Percentiles rank a stretch among this genome's conserved stretches.
phyloP scores from a whole-genome alignment of 2,888 invertebrate genomes.

The Agonopterix arenella region DNA sequence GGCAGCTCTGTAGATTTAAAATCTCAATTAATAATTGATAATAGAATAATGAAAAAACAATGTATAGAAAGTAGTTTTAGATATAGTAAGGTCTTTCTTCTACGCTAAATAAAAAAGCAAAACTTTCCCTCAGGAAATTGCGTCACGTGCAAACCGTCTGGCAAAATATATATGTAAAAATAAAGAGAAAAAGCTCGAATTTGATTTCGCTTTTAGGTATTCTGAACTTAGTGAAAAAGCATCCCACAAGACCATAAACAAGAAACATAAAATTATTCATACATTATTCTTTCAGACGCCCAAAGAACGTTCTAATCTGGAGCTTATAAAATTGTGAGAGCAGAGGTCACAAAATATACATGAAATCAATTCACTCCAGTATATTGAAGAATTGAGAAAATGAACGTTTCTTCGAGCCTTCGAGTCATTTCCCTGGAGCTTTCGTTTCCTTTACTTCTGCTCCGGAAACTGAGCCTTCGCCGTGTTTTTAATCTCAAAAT shows the following conservation, averaged over 20 bases:
- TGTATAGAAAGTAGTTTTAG: too few species aligned
- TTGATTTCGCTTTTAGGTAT: too few species aligned
- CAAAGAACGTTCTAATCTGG: neutral
- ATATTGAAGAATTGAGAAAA: conserved; percentile 27
- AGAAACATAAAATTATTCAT: neutral
- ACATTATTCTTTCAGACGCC: conserved; percentile 1
- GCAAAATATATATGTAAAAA: too few species aligned
- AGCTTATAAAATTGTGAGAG: neutral
- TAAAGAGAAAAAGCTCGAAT: too few species aligned
- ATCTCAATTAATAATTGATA: too few species aligned
- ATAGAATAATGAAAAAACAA: too few species aligned
- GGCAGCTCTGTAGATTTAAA: too few species aligned
- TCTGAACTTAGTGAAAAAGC: too few species aligned
- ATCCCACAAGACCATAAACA: neutral
- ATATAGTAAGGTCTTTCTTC: too few species aligned
- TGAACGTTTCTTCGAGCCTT: conserved; percentile 20
- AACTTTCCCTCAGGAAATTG: too few species aligned
- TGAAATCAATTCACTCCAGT: conserved; percentile 33
- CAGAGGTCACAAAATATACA: conserved; percentile 14
- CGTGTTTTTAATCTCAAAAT: conserved; percentile 49
- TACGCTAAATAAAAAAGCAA: too few species aligned
- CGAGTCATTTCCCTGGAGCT: conserved; percentile 44
- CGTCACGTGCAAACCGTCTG: too few species aligned
- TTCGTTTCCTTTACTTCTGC: conserved; percentile 38
- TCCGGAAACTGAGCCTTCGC: conserved; percentile 44